Conservation (phyloP, 2,888 invertebrate genomes). For the Microplitis deprimator region DNA sequence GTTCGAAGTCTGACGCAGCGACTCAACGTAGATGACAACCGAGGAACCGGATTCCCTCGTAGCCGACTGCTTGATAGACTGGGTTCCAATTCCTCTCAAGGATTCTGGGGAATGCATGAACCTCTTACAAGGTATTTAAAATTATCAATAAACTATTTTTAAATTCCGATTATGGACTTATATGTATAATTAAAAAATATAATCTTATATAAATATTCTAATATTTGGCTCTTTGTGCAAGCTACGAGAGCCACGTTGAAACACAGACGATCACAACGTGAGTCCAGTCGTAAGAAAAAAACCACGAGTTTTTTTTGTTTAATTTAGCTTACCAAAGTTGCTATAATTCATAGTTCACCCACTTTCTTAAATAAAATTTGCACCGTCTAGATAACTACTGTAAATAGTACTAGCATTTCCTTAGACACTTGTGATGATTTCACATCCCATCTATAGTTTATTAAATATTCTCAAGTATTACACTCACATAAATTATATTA, state of each 20-base stretch:
- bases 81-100: slow-evolving; percentile 65
- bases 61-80: slow-evolving; percentile 75
- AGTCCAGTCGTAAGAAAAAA: slow-evolving; percentile 60
- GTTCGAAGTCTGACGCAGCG: slow-evolving; percentile 89
- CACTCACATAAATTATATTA: neutral
- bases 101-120: slow-evolving; percentile 73
- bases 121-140: slow-evolving; percentile 71
- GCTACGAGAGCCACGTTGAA: slow-evolving; percentile 69
- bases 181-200: slow-evolving; percentile 20
- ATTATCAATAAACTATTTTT: neutral
- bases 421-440: neutral
- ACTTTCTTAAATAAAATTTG: slow-evolving; percentile 18
- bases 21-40: slow-evolving; percentile 86
- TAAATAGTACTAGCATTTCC: neutral
- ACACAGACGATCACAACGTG: slow-evolving; percentile 68
- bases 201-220: slow-evolving; percentile 32
- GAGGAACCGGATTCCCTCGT: slow-evolving; percentile 77
- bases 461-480: neutral
- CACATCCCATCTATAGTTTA: neutral
- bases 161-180: neutral
- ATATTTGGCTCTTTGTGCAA: slow-evolving; percentile 65
- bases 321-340: slow-evolving; percentile 20
- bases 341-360: neutral
- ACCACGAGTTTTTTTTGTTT: slow-evolving; percentile 3
- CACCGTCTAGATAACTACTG: slow-evolving; percentile 1